Conservation (phyloP, 2,797 vertebrate genomes). For the Alca torda region DNA sequence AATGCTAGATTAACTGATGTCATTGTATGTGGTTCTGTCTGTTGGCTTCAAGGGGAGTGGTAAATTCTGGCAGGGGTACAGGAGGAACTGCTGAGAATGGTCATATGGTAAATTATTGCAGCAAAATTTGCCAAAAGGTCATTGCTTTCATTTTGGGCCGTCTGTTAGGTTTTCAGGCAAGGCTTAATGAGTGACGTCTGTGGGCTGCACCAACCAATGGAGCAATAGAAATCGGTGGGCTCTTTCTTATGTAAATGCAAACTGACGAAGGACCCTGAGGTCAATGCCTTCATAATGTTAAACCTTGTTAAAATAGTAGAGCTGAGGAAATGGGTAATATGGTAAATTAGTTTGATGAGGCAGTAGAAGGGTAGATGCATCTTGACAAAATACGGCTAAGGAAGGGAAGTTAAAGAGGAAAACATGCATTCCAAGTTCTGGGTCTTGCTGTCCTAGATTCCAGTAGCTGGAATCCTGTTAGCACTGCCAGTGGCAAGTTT, state of each 20-base stretch:
- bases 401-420: background rate
- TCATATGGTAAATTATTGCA: background rate
- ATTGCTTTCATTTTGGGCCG: background rate
- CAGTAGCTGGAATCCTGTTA: background rate
- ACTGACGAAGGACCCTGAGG: background rate
- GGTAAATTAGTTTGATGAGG: background rate
- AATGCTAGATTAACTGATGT: background rate
- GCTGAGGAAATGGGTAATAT: background rate
- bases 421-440: background rate
- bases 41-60: background rate
- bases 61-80: background rate
- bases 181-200: background rate
- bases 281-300: background rate
- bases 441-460: background rate
- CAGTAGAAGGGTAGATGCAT: background rate
- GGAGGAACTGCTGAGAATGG: background rate
- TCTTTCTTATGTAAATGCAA: background rate
- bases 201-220: background rate
- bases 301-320: background rate
- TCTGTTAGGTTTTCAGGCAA: background rate
- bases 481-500: background rate
- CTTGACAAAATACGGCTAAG: background rate
- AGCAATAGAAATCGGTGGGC: background rate
- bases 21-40: background rate
- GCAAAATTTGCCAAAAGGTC: background rate